Evolutionary conservation across 2,797 vertebrate genomes (phyloP), one percentile per base, ranked within the genome.

Genomic region (Emydoidea blandingii): DNA sequence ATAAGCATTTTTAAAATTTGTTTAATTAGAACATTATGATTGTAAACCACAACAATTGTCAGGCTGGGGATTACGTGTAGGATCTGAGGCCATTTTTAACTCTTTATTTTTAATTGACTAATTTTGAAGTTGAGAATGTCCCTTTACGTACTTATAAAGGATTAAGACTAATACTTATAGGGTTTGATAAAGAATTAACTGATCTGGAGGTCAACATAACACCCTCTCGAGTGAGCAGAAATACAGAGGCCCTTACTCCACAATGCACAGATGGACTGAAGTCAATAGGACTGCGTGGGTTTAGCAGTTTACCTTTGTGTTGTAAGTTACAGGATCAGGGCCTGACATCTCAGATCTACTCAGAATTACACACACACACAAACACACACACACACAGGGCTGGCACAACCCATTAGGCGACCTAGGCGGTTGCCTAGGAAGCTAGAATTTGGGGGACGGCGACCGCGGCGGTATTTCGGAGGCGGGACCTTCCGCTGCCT

Each of bases 11-110:
- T 96, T 93, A 6, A 59, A 94, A 91, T 92, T 92, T 93, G 92
- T 44, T 87, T 88, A 93, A 88, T 78, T 29, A 78, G 27, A 8
- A 47, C 47, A 78, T 15, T 18, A 23, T 49, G 44, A 78, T 78
- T 78, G 29, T 49, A 49, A 31, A 18, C 25, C 44, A 49, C 44
- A 78, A 16, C 29, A 31, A 31, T 15, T 31, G 12, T 78, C 41
- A 78, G 23, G 25, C 16, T 49, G 41, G 44, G 27, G 68, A 12
- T 37, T 72, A 23, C 5, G 1, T 37, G 3, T 19, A 95, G 27
- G 41, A 95, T 50, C 21, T 78, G 56, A 72, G 89, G 54, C 65
- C 85, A 81, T 89, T 94, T 68, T 95, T 96, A 95, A 95, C 92
- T 90, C 95, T 62, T 96, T 95, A 94, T 41, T 88, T 0, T 6